Percentiles rank a stretch among this genome's conserved stretches.
Evolutionary conservation across 53 echinoderm and acorn worm genomes (phyloP).

Genomic region (Actinopyga echinites): DNA sequence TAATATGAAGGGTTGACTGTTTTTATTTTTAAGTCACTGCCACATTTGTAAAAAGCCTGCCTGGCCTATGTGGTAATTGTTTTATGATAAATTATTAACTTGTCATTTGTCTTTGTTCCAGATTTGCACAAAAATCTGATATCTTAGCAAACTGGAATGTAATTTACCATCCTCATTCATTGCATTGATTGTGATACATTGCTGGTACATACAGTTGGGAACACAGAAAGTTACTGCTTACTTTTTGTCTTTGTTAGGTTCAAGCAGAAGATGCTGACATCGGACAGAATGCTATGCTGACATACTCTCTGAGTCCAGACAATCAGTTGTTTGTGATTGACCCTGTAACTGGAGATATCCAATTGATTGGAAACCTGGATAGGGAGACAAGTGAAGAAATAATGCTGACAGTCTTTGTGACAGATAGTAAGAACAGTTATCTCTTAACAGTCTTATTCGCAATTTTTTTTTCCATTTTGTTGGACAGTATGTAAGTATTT

Average conservation of each 20-base stretch:
- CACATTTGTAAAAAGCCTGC: too few species aligned
- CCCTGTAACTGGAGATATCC: constrained; percentile 63
- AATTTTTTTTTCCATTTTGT: not conserved
- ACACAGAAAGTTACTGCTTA: not conserved
- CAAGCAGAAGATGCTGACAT: constrained; percentile 71
- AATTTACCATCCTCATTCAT: too few species aligned
- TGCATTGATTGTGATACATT: too few species aligned
- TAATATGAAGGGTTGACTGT: too few species aligned
- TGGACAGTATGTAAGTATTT: too few species aligned
- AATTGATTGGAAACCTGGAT: constrained; percentile 59
- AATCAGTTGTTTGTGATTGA: constrained; percentile 65
- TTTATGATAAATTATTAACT: too few species aligned
- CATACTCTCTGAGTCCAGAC: constrained; percentile 50
- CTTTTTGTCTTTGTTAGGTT: constrained; percentile 51
- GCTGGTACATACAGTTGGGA: not conserved
- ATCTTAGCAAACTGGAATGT: too few species aligned
- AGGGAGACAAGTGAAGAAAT: constrained; percentile 56
- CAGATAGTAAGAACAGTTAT: constrained; percentile 67
- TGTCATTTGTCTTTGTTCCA: too few species aligned
- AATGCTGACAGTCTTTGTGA: constrained; percentile 55
- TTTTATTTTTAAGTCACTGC: too few species aligned
- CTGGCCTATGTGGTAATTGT: too few species aligned
- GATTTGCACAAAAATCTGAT: too few species aligned
- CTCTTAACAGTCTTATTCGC: not conserved
- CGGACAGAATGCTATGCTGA: constrained; percentile 69